Evolutionary conservation across 2,113 vertebrate genomes (phyloP), one percentile per base, ranked within the genome.

Genomic region (Halichoeres trimaculatus): DNA sequence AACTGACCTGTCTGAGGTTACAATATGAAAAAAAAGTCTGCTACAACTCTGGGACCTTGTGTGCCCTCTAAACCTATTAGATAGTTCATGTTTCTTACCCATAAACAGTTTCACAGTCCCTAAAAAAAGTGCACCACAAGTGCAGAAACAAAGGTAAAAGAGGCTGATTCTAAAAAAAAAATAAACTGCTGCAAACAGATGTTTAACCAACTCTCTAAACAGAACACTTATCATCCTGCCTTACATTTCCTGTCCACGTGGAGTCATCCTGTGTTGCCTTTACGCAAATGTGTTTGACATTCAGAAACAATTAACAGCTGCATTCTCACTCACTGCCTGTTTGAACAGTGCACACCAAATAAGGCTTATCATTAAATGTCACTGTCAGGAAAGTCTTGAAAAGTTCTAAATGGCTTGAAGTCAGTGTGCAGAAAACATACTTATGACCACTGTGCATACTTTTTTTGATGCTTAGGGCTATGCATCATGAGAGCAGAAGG

Each of bases 171-270:
- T 53, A 2, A 22, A 51, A 5, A 22, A 51, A 5, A 5, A 35
- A 57, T 59, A 4, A 22, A 40, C 4, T 30, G 36, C 41, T 59
- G 30, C 34, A 57, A 23, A 23, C 19, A 40, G 48, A 47, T 56
- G n/a, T 14, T 80, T 71, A 74, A 62, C 41, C 55, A 55, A 73
- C 51, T 66, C 64, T 22, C 77, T 8, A 45, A 45, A 79, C 4
- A 61, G 1, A 0, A 40, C 65, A 13, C 70, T 74, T 64, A 81
- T 81, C 74, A 11, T 51, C 3, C n/a, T 12, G 54, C 17, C 48
- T 47, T 60, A 30, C n/a, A 54, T 64, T 87, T 90, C 85, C 84
- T 87, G 60, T 87, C 84, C 56, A 69, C 80, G 66, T 81, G 38
- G 4, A 35, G 45, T 50, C 40, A 20, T 4, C 40, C 12, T 36